Base-by-base conservation (phyloP, 2,888 invertebrate species). In the Glaucopsyche alexis region DNA sequence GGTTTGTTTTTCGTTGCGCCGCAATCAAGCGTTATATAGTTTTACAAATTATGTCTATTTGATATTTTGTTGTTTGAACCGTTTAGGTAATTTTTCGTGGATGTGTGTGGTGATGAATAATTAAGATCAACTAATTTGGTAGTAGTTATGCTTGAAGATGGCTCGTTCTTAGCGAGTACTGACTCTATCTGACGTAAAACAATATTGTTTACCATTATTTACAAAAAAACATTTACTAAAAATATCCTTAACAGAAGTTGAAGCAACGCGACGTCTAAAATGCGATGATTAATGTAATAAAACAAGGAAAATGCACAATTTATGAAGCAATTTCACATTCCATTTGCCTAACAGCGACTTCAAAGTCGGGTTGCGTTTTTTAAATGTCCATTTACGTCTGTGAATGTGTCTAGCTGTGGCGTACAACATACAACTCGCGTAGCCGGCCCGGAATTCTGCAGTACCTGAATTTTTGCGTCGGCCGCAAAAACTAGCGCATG, bases 381-480 rank as follows among this genome's bases (percentile, higher is more conserved):
- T 71, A 50, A 55, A 71, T 71, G 42, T 45, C 71, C 71, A 50
- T 71, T 71, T 52, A 71, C 16, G 71, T 71, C 40, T 71, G 19
- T 71, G 50, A 71, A 52, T 71, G 50, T 40, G 71, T 71, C 50
- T 70, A 50, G 71, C 42, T 52, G 7, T 13, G 55, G 11, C 2
- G 14, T 60, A 38, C 60, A 7, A 60, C 50, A 50, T 50, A n/a
- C 50, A 50, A 7, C 60, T 60, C 13, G 55, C 55, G 29, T 71
- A 52, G 40, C 42, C 55, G 71, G n/a, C 29, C 29, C 50, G 71
- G 71, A 55, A 71, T 85, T 82, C 78, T 81, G 82, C 80, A 83
- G 83, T 85, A 85, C 83, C 83, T 84, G 82, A 84, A 83, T 82
- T 83, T 85, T 85, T 82, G 73, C 73, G 73, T 73, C 74, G 67